phyloP scores from a whole-genome alignment of 2,797 vertebrate species.

The Loris lydekkerianus region DNA sequence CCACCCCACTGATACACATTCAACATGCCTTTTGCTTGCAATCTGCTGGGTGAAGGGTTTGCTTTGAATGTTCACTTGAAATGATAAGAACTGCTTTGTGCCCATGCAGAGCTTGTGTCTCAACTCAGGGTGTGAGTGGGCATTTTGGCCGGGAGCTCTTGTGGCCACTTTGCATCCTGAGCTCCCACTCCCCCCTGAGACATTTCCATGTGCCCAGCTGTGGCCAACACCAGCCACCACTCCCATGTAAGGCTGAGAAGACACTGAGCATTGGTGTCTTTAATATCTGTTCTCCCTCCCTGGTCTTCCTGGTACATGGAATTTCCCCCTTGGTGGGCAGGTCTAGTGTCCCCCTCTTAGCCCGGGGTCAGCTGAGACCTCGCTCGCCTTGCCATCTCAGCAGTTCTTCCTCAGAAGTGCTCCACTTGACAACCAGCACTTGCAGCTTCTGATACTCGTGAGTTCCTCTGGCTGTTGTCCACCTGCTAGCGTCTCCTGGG shows the following conservation, averaged over 20 bases:
- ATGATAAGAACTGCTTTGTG: accelerated
- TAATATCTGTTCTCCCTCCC: background rate
- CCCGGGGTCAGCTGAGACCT: background rate
- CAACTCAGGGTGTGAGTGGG: background rate
- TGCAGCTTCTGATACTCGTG: background rate
- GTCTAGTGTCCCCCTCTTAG: background rate
- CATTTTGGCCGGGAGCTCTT: background rate
- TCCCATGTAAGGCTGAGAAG: background rate
- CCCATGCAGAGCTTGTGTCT: background rate
- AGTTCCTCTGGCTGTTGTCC: too few species aligned
- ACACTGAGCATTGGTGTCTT: background rate
- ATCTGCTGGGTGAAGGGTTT: background rate
- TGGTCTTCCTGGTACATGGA: too few species aligned
- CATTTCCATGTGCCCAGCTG: background rate
- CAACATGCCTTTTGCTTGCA: too few species aligned
- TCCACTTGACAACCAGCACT: background rate
- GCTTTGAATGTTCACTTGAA: background rate
- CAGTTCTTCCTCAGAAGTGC: accelerated
- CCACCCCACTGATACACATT: too few species aligned
- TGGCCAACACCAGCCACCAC: accelerated
- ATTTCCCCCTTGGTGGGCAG: accelerated
- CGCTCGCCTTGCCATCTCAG: accelerated
- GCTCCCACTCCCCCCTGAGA: accelerated
- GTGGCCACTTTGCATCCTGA: background rate
- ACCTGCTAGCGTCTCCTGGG: too few species aligned